Evolutionary conservation across 2,888 invertebrate genomes (phyloP), one percentile per base, ranked within the genome.

Genomic region (Amiota minor): DNA sequence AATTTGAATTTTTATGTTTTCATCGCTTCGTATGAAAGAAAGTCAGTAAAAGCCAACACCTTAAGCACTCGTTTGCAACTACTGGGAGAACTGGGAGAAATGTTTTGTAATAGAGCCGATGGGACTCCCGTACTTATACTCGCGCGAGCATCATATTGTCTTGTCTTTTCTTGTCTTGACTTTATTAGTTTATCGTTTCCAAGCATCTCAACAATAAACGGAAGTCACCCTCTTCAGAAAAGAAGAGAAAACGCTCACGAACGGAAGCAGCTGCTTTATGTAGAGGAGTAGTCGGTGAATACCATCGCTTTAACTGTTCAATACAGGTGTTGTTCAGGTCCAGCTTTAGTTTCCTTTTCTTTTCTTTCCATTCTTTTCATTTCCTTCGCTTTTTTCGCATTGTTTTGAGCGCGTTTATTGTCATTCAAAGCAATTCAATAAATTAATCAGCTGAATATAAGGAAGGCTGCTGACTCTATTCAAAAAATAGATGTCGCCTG

Each of bases 1-100:
- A 81, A 83, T 83, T 83, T 85, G 80, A 83, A 83, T 83, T 83
- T 84, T 80, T 83, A 79, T 81, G 76, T 79, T 73, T 76, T 76
- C 69, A 78, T 67, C 23, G 50, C 14, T 20, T 35, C 35, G 35
- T 35, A 8, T 35, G 35, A 35, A 35, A 6, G 35, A 35, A 35
- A 35, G 35, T 35, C 35, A 35, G 35, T n/a, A 53, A 53, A 53
- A 10, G 53, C 53, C 53, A 53, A n/a, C 53, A 53, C 14, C 53
- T 35, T 35, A 35, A 35, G 35, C 35, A 35, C 35, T 35, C 23
- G 23, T 35, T 35, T 35, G 35, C 6, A 35, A 6, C 35, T 6
- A 35, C 4, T 35, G 6, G 35, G 35, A 35, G 35, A 35, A 35
- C 2, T 35, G 35, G 35, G 35, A 6, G 35, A 35, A 8, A 35